phyloP scores from a whole-genome alignment of 1,140 invertebrate genomes.

The Gonatopus flavifemur region DNA sequence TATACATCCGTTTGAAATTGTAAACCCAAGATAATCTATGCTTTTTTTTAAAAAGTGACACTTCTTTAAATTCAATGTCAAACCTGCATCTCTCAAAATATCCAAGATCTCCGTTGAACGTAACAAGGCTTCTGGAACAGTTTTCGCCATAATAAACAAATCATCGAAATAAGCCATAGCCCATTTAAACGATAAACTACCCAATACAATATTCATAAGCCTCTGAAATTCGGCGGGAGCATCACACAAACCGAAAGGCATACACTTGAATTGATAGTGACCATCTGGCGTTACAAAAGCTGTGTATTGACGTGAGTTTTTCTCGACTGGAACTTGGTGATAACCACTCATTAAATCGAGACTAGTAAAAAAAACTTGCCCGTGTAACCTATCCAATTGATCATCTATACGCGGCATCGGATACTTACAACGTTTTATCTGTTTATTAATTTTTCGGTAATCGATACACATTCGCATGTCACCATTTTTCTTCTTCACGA shows the following conservation, averaged over 20 bases:
- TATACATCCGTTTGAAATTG: not conserved
- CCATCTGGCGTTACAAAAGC: not conserved
- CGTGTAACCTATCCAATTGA: not conserved
- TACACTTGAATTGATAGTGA: not conserved
- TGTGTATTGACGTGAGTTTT: not conserved
- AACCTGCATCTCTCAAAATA: not conserved
- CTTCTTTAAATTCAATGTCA: not conserved
- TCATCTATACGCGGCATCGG: not conserved
- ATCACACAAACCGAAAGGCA: not conserved
- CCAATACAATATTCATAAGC: not conserved
- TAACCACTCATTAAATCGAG: not conserved
- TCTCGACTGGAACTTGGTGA: not conserved
- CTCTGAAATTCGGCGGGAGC: not conserved
- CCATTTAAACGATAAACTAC: no score
- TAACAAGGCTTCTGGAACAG: not conserved
- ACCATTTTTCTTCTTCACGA: constrained; percentile 27
- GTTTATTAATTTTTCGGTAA: constrained; percentile 53
- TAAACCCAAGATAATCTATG: not conserved
- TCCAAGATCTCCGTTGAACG: not conserved
- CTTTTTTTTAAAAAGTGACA: not conserved
- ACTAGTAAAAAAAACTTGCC: not conserved
- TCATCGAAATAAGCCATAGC: not conserved
- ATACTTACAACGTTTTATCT: no score
- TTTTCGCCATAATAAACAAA: not conserved
- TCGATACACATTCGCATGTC: constrained; percentile 41